These are phyloP conservation scores for Nothobranchius furzeri DNA, from an alignment of 2,113 vertebrate genomes.

Conservation along the genomic window DNA sequence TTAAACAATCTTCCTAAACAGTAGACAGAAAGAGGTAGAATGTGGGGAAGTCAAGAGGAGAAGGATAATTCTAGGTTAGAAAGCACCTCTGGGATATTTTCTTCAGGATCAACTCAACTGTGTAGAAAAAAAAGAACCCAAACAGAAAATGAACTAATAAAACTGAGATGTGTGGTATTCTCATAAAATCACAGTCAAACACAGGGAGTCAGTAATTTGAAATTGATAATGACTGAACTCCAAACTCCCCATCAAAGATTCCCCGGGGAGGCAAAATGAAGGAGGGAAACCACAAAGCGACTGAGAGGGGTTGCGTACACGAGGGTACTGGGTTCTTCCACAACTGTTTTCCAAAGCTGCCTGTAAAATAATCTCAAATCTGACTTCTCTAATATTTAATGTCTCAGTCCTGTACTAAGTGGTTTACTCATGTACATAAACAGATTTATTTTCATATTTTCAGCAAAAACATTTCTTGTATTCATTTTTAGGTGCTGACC, in stretches of 20 bases:
- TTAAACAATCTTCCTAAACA: constrained; percentile 65
- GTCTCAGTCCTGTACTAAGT: background rate
- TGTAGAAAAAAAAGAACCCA: constrained; percentile 5
- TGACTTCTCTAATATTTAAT: constrained; percentile 22
- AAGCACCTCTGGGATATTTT: constrained; percentile 72
- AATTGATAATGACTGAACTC: constrained; percentile 68
- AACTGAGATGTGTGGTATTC: constrained; percentile 62
- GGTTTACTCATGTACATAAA: background rate
- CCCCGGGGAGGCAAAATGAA: constrained; percentile 49
- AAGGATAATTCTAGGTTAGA: constrained; percentile 71
- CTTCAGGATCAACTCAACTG: constrained; percentile 59
- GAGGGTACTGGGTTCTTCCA: constrained; percentile 17
- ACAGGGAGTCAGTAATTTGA: constrained; percentile 62
- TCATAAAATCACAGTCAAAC: constrained; percentile 65
- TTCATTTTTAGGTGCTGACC: constrained; percentile 37
- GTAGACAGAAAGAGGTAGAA: constrained; percentile 41
- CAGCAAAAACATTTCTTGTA: constrained; percentile 4
- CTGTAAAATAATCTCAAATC: constrained; percentile 5
- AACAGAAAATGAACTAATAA: constrained; percentile 4
- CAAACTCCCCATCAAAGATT: constrained; percentile 50
- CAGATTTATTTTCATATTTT: too few species aligned
- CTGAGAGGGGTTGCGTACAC: background rate
- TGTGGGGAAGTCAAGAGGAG: constrained; percentile 23
- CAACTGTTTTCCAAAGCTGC: constrained; percentile 8
- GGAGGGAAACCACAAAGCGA: constrained; percentile 55